Percentiles rank a stretch among this genome's conserved stretches.
These are phyloP conservation scores for Drosophila equinoxialis DNA, from an alignment of 1,140 invertebrate genomes.

Conservation along the genomic window DNA sequence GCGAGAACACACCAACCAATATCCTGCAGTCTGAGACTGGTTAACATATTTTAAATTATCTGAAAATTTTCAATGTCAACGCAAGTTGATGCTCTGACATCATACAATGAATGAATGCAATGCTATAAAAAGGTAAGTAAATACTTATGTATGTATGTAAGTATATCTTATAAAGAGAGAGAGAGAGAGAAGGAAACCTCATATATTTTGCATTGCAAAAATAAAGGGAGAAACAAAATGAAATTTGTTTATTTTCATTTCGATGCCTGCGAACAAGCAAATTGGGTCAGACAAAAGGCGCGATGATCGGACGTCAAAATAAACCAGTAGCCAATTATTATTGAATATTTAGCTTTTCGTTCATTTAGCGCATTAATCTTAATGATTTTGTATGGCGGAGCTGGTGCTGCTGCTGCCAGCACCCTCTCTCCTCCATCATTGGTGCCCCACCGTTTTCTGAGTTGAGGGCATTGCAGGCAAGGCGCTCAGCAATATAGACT, in stretches of 20 bases:
- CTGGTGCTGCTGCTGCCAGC: neutral
- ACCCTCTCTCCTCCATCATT: neutral
- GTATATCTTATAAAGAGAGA: neutral
- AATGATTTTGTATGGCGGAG: conserved; percentile 29
- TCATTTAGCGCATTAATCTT: conserved; percentile 48
- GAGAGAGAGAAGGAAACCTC: neutral
- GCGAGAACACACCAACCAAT: neutral
- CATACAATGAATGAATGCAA: conserved; percentile 39
- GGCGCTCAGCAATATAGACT: conserved; percentile 64
- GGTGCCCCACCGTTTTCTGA: neutral
- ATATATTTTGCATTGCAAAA: conserved; percentile 41
- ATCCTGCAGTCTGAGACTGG: conserved; percentile 24
- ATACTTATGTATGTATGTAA: neutral
- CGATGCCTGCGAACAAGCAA: conserved; percentile 28
- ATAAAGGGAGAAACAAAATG: conserved; percentile 41
- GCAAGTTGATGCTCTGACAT: conserved; percentile 56
- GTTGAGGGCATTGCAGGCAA: conserved; percentile 45
- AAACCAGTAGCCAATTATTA: conserved; percentile 36
- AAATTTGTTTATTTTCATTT: conserved; percentile 51
- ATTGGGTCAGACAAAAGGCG: conserved; percentile 60
- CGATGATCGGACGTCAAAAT: conserved; percentile 42
- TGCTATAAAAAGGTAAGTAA: conserved; percentile 12
- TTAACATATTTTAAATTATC: conserved; percentile 21
- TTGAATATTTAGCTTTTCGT: conserved; percentile 27
- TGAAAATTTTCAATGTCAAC: conserved; percentile 52